These are phyloP conservation scores for Bradypus variegatus DNA, from an alignment of 2,797 vertebrate genomes.

Conservation along the genomic window DNA sequence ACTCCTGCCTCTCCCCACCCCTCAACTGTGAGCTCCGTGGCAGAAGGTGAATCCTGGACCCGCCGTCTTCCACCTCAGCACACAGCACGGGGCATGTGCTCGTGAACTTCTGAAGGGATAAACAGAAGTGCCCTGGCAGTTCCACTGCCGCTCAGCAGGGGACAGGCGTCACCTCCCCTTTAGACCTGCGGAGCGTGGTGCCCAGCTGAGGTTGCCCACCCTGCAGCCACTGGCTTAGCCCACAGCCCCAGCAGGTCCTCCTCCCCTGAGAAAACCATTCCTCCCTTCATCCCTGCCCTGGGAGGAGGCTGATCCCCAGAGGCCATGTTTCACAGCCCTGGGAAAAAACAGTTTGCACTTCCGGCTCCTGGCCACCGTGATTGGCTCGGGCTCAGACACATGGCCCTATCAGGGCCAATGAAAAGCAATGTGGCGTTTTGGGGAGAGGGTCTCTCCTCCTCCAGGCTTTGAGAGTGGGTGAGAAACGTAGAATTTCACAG, in stretches of 20 bases:
- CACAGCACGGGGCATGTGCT: neutral
- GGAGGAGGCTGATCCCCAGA: no score
- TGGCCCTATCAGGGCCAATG: neutral
- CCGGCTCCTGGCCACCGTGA: neutral
- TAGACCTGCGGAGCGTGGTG: neutral
- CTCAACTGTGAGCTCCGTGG: accelerated
- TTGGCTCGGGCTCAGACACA: neutral
- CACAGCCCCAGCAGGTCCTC: neutral
- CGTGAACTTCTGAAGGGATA: neutral
- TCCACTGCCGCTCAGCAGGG: no score
- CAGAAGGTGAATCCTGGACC: no score
- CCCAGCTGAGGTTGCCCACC: neutral
- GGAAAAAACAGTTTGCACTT: neutral
- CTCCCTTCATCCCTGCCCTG: no score
- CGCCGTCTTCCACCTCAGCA: no score
- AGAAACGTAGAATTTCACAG: neutral
- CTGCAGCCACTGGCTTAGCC: neutral
- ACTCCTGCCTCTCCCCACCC: no score
- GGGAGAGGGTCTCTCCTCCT: neutral
- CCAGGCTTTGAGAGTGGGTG: no score
- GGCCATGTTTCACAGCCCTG: no score
- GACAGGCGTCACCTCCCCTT: neutral
- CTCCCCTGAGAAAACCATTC: neutral
- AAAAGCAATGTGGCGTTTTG: neutral
- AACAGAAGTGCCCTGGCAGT: no score